Evolutionary conservation across 2,888 invertebrate genomes (phyloP).

Genomic region (Plebejus argus): DNA sequence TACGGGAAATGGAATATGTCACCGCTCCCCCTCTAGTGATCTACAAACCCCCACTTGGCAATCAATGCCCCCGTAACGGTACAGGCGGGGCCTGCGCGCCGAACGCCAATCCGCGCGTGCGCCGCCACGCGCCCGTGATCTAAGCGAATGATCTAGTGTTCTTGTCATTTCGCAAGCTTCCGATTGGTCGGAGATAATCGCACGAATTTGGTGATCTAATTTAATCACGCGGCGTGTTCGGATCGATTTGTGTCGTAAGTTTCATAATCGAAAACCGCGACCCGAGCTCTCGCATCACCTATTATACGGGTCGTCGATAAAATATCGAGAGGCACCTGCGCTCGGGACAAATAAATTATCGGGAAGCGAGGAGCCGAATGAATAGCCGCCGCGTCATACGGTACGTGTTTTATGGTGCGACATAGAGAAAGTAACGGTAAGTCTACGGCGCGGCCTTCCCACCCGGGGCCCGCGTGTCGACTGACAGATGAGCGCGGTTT

Average conservation of each 20-base stretch:
- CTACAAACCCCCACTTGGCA: constrained; percentile 74
- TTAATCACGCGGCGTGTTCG: constrained; percentile 42
- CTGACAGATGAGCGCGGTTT: constrained; percentile 77
- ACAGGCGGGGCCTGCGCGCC: constrained; percentile 71
- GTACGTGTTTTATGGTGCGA: constrained; percentile 64
- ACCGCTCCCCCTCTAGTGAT: constrained; percentile 66
- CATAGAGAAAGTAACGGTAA: constrained; percentile 72
- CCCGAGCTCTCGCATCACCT: constrained; percentile 43
- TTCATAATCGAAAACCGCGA: constrained; percentile 41
- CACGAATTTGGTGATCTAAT: constrained; percentile 67
- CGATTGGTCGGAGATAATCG: constrained; percentile 69
- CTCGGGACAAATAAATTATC: constrained; percentile 59
- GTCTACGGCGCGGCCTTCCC: constrained; percentile 65
- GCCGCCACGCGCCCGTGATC: constrained; percentile 65
- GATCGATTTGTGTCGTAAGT: constrained; percentile 30
- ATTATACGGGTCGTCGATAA: constrained; percentile 47
- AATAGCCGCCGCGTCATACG: constrained; percentile 63
- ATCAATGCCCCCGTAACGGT: constrained; percentile 77
- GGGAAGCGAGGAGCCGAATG: constrained; percentile 56
- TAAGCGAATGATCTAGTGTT: constrained; percentile 78
- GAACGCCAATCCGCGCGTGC: constrained; percentile 74
- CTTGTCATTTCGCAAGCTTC: constrained; percentile 75
- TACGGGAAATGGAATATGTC: constrained; percentile 70
- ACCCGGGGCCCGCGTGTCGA: constrained; percentile 70
- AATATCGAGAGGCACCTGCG: constrained; percentile 58